Conservation (phyloP, 1,140 invertebrate species). For the Drosophila orena region DNA sequence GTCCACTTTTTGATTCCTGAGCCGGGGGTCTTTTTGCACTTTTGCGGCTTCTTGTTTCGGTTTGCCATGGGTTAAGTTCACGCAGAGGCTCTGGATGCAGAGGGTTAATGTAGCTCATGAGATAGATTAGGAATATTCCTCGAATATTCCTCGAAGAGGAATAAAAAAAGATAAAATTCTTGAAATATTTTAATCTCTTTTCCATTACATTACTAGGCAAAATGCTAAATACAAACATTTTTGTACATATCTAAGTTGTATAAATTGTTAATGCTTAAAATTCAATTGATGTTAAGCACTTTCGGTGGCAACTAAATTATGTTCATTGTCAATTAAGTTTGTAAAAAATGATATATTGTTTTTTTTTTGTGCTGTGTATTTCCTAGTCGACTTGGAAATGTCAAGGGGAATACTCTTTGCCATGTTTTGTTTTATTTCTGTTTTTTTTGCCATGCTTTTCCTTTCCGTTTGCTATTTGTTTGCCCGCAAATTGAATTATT, state of each 20-base stretch:
- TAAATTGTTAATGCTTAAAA: no score
- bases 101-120: slow-evolving; percentile 3
- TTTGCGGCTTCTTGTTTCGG: slow-evolving; percentile 40
- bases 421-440: slow-evolving; percentile 30
- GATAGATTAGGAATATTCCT: not conserved
- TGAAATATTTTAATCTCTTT: no score
- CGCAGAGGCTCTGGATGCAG: slow-evolving; percentile 6
- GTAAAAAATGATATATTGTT: not conserved
- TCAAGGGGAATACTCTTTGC: slow-evolving; percentile 13
- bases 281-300: no score
- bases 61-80: slow-evolving; percentile 51
- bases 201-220: no score
- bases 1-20: slow-evolving; percentile 19
- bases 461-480: slow-evolving; percentile 53
- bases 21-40: slow-evolving; percentile 32
- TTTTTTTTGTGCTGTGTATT: slow-evolving; percentile 9
- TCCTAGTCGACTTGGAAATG: slow-evolving; percentile 2
- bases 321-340: no score
- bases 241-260: no score
- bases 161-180: not conserved
- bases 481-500: slow-evolving; percentile 73
- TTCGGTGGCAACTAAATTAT: no score
- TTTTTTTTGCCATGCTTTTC: slow-evolving; percentile 24
- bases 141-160: no score
- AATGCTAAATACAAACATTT: no score